Percentiles rank a stretch among this genome's conserved stretches.
These are phyloP conservation scores for Chaetodon trifascialis DNA, from an alignment of 2,113 vertebrate genomes.

Conservation along the genomic window DNA sequence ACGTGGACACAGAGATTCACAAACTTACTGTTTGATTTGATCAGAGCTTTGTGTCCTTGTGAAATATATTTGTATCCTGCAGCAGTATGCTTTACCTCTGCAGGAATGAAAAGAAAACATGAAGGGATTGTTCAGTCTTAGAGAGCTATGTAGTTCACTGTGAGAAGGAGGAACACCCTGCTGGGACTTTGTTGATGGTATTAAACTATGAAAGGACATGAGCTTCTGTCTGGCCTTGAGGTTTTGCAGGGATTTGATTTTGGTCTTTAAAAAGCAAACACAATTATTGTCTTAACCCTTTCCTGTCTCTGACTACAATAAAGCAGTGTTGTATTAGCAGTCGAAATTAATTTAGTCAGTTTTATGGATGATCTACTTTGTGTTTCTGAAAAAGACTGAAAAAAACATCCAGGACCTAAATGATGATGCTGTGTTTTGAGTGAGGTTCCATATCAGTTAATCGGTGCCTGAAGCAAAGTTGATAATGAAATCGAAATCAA, in stretches of 20 bases:
- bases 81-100: constrained; percentile 44
- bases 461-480: neutral
- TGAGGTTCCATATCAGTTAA: neutral
- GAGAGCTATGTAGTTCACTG: constrained; percentile 28
- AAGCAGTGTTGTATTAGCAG: neutral
- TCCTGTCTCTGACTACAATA: neutral
- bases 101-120: constrained; percentile 69
- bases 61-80: constrained; percentile 36
- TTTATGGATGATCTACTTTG: neutral
- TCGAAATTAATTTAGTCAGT: neutral
- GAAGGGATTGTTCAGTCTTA: constrained; percentile 34
- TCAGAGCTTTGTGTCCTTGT: constrained; percentile 44
- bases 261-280: constrained; percentile 5
- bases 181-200: constrained; percentile 28
- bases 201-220: constrained; percentile 40
- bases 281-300: constrained; percentile 6
- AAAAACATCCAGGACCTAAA: neutral
- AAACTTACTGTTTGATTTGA: constrained; percentile 43
- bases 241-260: constrained; percentile 39
- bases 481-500: too few relatives aligned
- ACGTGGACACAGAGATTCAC: constrained; percentile 21
- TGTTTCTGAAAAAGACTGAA: neutral
- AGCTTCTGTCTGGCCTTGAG: constrained; percentile 36
- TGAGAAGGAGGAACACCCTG: constrained; percentile 42
- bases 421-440: neutral